Percentiles rank a stretch among this genome's conserved stretches.
Conservation (phyloP, 2,888 invertebrate species). For the Furcula furcula region DNA sequence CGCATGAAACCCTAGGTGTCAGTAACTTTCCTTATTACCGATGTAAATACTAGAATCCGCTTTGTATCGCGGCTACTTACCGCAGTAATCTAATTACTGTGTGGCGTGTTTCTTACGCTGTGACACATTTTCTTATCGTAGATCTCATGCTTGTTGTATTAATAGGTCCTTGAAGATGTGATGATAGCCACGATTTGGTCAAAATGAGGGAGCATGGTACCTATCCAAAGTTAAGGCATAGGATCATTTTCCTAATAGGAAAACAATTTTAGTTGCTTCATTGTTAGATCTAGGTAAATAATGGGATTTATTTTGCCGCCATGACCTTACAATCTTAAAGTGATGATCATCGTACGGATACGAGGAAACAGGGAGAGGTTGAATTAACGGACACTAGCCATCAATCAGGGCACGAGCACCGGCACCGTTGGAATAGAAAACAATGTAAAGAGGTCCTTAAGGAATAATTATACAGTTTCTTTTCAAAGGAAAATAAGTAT, state of each 20-base stretch:
- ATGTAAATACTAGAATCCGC: conserved; percentile 66
- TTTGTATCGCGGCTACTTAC: conserved; percentile 59
- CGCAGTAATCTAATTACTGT: conserved; percentile 62
- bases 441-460: conserved; percentile 13
- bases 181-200: too few species aligned
- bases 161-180: background rate
- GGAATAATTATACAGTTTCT: conserved; percentile 13
- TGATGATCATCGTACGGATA: conserved; percentile 44
- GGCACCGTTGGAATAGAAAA: conserved; percentile 29
- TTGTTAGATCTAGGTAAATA: too few species aligned
- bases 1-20: conserved; percentile 69
- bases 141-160: conserved; percentile 8
- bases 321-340: conserved; percentile 55
- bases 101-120: conserved; percentile 28
- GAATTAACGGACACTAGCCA: conserved; percentile 41
- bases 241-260: too few species aligned
- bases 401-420: conserved; percentile 49
- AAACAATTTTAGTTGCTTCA: too few species aligned
- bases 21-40: conserved; percentile 39
- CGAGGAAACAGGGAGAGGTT: conserved; percentile 32
- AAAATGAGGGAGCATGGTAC: too few species aligned
- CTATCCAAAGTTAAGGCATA: too few species aligned
- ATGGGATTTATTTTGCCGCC: conserved; percentile 27
- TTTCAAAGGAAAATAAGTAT: conserved; percentile 5
- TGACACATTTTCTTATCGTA: conserved; percentile 20